Evolutionary conservation across 1,140 invertebrate genomes (phyloP), one percentile per base, ranked within the genome.

Genomic region (Penaeus vannamei): DNA sequence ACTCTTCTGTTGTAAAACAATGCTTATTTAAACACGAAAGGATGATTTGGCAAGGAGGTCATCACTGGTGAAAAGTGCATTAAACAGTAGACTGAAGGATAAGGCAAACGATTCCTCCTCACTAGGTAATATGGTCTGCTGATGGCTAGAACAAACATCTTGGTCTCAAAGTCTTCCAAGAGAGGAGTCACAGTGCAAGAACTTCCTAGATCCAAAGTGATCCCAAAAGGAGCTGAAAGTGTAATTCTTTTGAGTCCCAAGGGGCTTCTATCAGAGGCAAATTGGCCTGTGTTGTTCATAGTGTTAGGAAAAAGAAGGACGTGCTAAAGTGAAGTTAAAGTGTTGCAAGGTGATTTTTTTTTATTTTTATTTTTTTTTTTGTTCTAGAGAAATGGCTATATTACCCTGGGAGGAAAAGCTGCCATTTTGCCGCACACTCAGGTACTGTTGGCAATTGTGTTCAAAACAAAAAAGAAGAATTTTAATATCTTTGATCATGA

Each of bases 391-490:
- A 32, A 76, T 32, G 29, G 14, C 72, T 32, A 32, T 76, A 36
- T 76, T 36, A 53, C 53, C 53, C 53, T 53, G 32, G 76, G 76
- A 83, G 42, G 29, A 79, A 89, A 62, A 59, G 80, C 87, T 89
- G 82, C 87, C 83, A 84, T 89, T 82, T 89, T 89, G 87, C 83
- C 87, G 84, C 83, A 89, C 72, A 84, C 87, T 89, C 87, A 89
- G 87, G 87, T 89, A 84, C 79, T 89, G 87, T 84, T 89, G 87
- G 87, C 87, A 89, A 72, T 89, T 80, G 82, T 80, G 82, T 89
- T 89, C 82, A 89, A 81, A 64, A 62, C 81, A 46, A 85, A 83
- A 53, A 80, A 76, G 84, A 84, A 62, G 53, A 53, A 53, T 53
- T 53, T 53, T 53, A 53, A 77, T 81, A 59, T 72, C 83, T 66